Percentiles rank a stretch among this genome's conserved stretches.
Evolutionary conservation across 2,113 vertebrate species (phyloP).

Genomic region (Sprattus sprattus): DNA sequence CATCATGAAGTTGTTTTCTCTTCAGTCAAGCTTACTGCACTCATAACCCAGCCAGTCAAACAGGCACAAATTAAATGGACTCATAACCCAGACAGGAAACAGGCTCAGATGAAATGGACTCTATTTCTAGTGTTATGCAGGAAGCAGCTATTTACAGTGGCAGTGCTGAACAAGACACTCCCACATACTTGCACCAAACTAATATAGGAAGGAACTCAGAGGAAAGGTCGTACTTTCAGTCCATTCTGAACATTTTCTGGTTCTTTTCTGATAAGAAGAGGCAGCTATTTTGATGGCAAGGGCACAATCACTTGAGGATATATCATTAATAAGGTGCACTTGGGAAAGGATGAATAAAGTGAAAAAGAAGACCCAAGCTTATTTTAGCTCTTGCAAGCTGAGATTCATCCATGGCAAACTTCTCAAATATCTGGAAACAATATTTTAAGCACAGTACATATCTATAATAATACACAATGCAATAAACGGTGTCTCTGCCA

Average conservation of each 20-base stretch:
- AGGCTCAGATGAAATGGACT: neutral
- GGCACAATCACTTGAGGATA: neutral
- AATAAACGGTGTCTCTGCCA: neutral
- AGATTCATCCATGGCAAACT: neutral
- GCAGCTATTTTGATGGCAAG: neutral
- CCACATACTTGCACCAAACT: neutral
- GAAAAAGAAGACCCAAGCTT: neutral
- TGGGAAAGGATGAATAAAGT: neutral
- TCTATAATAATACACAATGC: neutral
- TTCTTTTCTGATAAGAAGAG: neutral
- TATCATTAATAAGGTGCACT: neutral
- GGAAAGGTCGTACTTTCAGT: constrained; percentile 6
- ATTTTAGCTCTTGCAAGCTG: neutral
- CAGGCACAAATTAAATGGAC: neutral
- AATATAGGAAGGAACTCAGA: neutral
- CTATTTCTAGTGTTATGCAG: constrained; percentile 12
- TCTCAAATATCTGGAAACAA: neutral
- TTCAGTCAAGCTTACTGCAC: neutral
- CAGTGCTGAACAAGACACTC: constrained; percentile 1
- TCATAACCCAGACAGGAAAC: neutral
- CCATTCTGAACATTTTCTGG: neutral
- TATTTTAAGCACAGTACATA: neutral
- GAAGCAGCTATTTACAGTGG: constrained; percentile 15
- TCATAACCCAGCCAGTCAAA: constrained; percentile 5
- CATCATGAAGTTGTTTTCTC: neutral